phyloP scores from a whole-genome alignment of 2,888 invertebrate species.

The Hypolimnas misippus region DNA sequence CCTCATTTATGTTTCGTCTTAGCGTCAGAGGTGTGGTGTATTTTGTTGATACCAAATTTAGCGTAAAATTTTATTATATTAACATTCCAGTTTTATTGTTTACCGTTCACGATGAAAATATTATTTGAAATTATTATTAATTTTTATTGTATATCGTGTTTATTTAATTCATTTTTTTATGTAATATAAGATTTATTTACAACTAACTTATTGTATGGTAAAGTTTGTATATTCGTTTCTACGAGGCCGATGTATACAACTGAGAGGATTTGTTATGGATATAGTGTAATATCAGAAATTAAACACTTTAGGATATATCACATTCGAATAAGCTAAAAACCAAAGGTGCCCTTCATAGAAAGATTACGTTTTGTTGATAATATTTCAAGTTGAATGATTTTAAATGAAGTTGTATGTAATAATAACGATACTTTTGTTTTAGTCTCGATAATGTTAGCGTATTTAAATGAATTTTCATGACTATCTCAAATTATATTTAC shows the following conservation, averaged over 20 bases:
- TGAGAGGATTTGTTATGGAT: constrained; percentile 78
- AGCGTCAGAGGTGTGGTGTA: constrained; percentile 71
- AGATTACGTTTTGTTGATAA: constrained; percentile 83
- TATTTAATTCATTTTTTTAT: constrained; percentile 72
- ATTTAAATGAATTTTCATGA: constrained; percentile 79
- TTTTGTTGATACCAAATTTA: constrained; percentile 79
- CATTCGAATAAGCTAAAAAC: constrained; percentile 90
- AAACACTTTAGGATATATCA: constrained; percentile 82
- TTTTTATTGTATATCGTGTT: constrained; percentile 66
- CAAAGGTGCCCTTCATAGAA: constrained; percentile 92
- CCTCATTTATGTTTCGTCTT: constrained; percentile 58
- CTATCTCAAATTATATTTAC: constrained; percentile 84
- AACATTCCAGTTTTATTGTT: constrained; percentile 82
- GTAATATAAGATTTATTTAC: constrained; percentile 83
- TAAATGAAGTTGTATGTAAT: constrained; percentile 81
- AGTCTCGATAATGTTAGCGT: constrained; percentile 80
- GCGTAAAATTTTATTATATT: constrained; percentile 72
- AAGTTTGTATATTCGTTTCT: constrained; percentile 74
- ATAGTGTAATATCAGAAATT: constrained; percentile 79
- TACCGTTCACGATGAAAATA: constrained; percentile 70
- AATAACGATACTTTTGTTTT: constrained; percentile 80
- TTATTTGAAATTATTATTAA: constrained; percentile 70
- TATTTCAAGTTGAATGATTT: constrained; percentile 82
- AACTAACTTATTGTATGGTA: constrained; percentile 75
- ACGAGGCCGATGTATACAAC: constrained; percentile 76